These are phyloP conservation scores for Geopemphigus sp. DNA, from an alignment of 1,140 invertebrate species.

Conservation along the genomic window DNA sequence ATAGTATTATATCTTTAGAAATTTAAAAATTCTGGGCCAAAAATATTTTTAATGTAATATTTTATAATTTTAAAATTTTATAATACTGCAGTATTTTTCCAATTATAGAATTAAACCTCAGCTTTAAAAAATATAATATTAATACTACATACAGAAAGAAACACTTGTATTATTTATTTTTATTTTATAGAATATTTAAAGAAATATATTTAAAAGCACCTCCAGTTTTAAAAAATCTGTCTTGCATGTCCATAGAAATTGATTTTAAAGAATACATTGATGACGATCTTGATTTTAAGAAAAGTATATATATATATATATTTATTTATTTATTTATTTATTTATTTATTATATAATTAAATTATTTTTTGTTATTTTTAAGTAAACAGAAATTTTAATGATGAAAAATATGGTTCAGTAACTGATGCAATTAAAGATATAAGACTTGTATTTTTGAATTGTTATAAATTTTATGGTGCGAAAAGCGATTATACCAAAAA, in stretches of 20 bases:
- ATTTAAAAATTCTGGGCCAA: too few relatives aligned
- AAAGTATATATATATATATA: slow-evolving; percentile 21
- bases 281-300: slow-evolving; percentile 29
- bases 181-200: slow-evolving; percentile 25
- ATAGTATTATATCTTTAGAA: too few relatives aligned
- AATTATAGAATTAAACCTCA: too few relatives aligned
- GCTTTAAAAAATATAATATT: too few relatives aligned
- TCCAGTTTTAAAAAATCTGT: slow-evolving; percentile 17
- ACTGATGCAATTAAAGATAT: slow-evolving; percentile 59
- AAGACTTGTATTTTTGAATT: slow-evolving; percentile 60
- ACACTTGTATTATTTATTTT: neutral
- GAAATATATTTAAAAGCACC: slow-evolving; percentile 27
- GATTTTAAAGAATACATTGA: slow-evolving; percentile 23
- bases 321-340: neutral
- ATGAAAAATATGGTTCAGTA: slow-evolving; percentile 56
- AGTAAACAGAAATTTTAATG: slow-evolving; percentile 59
- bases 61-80: too few relatives aligned
- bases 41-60: too few relatives aligned
- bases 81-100: too few relatives aligned
- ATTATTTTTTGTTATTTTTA: slow-evolving; percentile 51
- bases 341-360: neutral
- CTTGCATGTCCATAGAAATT: neutral
- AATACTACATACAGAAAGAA: too few relatives aligned
- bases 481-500: slow-evolving; percentile 58
- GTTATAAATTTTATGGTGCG: slow-evolving; percentile 60